Base-by-base conservation (phyloP, 2,113 vertebrate genomes). In the Solenodon paradoxus region DNA sequence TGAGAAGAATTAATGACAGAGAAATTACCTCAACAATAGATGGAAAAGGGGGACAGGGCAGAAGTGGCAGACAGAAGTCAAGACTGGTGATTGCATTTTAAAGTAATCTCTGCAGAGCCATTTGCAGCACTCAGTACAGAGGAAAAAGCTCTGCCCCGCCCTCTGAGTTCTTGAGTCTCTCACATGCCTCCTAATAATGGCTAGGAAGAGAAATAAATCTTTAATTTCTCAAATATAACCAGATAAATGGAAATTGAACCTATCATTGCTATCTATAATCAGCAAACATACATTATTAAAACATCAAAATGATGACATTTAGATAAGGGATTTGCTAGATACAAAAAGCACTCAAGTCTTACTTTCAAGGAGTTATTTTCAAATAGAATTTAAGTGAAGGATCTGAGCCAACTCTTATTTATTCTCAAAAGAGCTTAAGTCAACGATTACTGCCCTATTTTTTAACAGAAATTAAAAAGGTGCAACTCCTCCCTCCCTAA, bases 231-330 rank as follows among this genome's bases (percentile, higher is more conserved):
- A 95, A 95, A 95, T 84, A 94, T 72, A 93, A 93, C 68, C n/a
- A 94, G 75, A 85, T 95, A 95, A 90, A 87, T 96, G 55, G 86
- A 95, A 96, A 96, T 28, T 42, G 64, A 95, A 61, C n/a, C 55
- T 90, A 69, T 74, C 49, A 82, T 8, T 80, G 4, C 57, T 66
- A 94, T 95, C 82, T 92, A 84, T 72, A 86, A 96, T 88, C 53
- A 88, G 74, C 51, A 96, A 90, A 81, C 68, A 97, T 88, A 92
- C 75, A 96, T 97, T 96, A 97, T 96, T 97, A 96, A 97, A 96
- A 90, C 64, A 96, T 89, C 69, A 92, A 93, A 88, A 95, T 86
- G 68, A 80, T 95, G 92, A 38, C 80, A 90, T 90, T 94, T 72
- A 95, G 80, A 87, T 45, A 71, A 95, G 94, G 90, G 64, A 90